phyloP scores from a whole-genome alignment of 2,797 vertebrate species.

The Hypotaenidia okinawae region DNA sequence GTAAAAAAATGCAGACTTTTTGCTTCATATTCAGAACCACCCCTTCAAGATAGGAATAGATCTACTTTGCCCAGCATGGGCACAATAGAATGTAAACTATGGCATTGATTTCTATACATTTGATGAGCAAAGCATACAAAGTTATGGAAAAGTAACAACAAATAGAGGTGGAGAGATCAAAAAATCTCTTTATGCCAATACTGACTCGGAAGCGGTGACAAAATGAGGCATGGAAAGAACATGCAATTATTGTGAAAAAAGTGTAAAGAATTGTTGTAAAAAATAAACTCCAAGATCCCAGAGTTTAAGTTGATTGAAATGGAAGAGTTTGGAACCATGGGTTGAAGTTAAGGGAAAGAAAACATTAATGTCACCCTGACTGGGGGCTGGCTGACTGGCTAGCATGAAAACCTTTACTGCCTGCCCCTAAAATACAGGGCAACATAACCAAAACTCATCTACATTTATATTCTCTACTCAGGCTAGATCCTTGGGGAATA shows the following conservation, averaged over 20 bases:
- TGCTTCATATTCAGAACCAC: not conserved
- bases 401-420: not conserved
- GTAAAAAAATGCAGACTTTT: not conserved
- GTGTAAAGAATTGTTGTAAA: too few relatives aligned
- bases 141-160: not conserved
- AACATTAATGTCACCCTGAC: not conserved
- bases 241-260: not conserved
- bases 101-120: not conserved
- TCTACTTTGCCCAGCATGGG: not conserved
- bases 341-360: not conserved
- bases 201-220: not conserved
- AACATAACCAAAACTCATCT: not conserved
- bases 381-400: not conserved
- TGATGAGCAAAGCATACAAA: not conserved
- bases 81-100: accelerated
- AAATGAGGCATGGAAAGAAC: not conserved
- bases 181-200: not conserved
- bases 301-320: not conserved
- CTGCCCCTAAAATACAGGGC: not conserved
- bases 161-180: not conserved
- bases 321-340: not conserved
- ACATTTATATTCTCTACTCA: not conserved
- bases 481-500: not conserved
- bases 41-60: not conserved
- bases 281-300: not conserved